Evolutionary conservation across 2,888 invertebrate species (phyloP).

Genomic region (Ornithoptera alexandrae): DNA sequence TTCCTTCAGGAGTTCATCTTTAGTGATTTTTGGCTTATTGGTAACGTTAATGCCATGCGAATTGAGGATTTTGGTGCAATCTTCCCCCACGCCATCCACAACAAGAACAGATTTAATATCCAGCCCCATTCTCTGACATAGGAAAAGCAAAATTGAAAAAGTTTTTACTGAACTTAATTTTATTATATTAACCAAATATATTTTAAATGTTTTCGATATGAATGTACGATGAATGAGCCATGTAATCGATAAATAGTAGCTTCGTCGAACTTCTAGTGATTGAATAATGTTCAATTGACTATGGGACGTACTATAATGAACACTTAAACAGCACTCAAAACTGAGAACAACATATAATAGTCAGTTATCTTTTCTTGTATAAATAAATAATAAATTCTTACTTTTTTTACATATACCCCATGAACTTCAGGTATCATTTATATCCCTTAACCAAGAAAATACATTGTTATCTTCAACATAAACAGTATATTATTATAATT

Average conservation of each 20-base stretch:
- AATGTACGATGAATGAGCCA: no score
- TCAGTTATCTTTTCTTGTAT: neutral
- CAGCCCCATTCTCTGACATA: slow-evolving; percentile 69
- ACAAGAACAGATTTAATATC: slow-evolving; percentile 90
- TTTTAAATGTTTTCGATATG: neutral
- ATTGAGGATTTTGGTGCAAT: slow-evolving; percentile 90
- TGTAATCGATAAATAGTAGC: no score
- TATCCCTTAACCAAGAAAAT: neutral
- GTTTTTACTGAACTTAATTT: neutral
- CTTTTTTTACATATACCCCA: neutral
- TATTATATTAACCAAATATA: neutral
- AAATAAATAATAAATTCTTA: neutral
- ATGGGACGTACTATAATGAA: neutral
- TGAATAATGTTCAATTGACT: neutral
- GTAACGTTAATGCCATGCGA: slow-evolving; percentile 89
- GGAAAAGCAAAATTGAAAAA: neutral
- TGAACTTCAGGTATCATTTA: neutral
- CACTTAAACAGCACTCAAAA: neutral
- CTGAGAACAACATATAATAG: neutral
- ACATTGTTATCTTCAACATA: neutral
- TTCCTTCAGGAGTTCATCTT: slow-evolving; percentile 89
- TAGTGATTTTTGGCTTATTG: slow-evolving; percentile 87
- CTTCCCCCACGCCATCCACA: slow-evolving; percentile 94
- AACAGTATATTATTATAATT: neutral
- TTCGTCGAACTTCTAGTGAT: no score